Percentiles rank a stretch among this genome's conserved stretches.
Evolutionary conservation across 2,888 invertebrate genomes (phyloP).

Genomic region (Phorcus lineatus): DNA sequence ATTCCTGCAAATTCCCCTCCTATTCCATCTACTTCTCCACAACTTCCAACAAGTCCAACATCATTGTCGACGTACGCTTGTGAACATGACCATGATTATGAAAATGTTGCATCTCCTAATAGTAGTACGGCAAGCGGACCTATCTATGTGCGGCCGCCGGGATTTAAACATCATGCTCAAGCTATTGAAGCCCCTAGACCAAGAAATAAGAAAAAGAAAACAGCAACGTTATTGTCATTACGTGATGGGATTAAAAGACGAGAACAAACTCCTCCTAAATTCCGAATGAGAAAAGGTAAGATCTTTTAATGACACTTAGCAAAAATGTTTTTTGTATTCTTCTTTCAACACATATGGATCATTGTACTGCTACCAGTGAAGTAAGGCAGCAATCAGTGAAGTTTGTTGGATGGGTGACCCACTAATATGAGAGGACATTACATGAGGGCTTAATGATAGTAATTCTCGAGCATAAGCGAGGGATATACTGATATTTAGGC

Average conservation of each 20-base stretch:
- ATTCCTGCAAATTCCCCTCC: constrained; percentile 2
- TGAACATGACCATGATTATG: constrained; percentile 71
- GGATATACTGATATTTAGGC: too few species aligned
- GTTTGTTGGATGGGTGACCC: too few species aligned
- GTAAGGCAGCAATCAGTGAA: too few species aligned
- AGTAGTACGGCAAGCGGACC: constrained; percentile 74
- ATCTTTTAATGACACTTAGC: too few species aligned
- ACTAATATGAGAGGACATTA: too few species aligned
- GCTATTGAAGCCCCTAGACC: constrained; percentile 52
- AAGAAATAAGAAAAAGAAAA: constrained; percentile 68
- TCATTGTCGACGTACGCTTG: constrained; percentile 49
- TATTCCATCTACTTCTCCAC: constrained; percentile 27
- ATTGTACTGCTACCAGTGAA: too few species aligned
- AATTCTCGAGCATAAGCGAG: too few species aligned
- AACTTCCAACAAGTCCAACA: constrained; percentile 26
- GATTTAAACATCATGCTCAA: constrained; percentile 73
- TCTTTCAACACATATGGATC: too few species aligned
- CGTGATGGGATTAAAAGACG: constrained; percentile 63
- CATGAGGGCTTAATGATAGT: too few species aligned
- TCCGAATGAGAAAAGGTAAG: constrained; percentile 67
- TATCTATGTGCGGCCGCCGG: constrained; percentile 71
- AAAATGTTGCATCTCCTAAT: constrained; percentile 67
- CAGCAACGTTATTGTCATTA: constrained; percentile 50
- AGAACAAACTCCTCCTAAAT: constrained; percentile 69
- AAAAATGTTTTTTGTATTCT: too few species aligned